A percentile compares a stretch with the other conserved stretches of the same genome.
These are phyloP conservation scores for Epizoanthus illoricatus DNA, from an alignment of 92 coral and sea anemone species.

Conservation along the genomic window DNA sequence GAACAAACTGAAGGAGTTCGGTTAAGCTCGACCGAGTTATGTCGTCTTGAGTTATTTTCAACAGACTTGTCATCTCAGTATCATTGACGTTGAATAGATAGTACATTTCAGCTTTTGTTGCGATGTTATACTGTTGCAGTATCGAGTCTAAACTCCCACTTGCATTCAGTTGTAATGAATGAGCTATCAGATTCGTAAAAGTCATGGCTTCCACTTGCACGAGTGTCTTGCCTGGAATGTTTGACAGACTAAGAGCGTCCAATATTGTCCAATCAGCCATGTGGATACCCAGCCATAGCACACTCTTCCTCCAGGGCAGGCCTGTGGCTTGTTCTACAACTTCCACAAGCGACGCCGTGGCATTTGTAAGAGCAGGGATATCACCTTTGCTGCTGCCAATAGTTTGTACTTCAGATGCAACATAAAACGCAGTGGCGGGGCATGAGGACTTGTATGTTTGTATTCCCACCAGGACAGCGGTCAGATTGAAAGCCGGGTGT, in stretches of 20 bases:
- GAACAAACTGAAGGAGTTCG: conserved; percentile 23
- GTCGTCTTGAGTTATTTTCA: conserved; percentile 28
- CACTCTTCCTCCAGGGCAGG: conserved; percentile 63
- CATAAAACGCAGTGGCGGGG: conserved; percentile 47
- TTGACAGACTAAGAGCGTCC: too few relatives aligned
- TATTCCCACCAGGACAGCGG: conserved; percentile 48
- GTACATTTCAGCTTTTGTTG: conserved; percentile 32
- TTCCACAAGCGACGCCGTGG: conserved; percentile 40
- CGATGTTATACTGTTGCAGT: neutral
- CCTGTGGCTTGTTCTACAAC: conserved; percentile 47
- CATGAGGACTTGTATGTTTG: conserved; percentile 14
- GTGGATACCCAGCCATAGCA: conserved; percentile 43
- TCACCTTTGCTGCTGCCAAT: conserved; percentile 30
- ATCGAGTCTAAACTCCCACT: neutral
- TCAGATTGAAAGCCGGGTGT: conserved; percentile 36
- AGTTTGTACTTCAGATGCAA: conserved; percentile 38
- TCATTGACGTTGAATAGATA: conserved; percentile 39
- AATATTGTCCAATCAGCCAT: conserved; percentile 54
- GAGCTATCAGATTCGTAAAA: too few relatives aligned
- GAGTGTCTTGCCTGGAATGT: too few relatives aligned
- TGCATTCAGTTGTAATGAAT: too few relatives aligned
- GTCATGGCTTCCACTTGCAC: neutral
- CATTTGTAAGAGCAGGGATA: conserved; percentile 33
- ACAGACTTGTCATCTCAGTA: conserved; percentile 32
- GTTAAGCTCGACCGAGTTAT: neutral